A percentile compares a stretch with the other conserved stretches of the same genome.
phyloP scores from a whole-genome alignment of 2,113 vertebrate species.

The Tenrec ecaudatus region DNA sequence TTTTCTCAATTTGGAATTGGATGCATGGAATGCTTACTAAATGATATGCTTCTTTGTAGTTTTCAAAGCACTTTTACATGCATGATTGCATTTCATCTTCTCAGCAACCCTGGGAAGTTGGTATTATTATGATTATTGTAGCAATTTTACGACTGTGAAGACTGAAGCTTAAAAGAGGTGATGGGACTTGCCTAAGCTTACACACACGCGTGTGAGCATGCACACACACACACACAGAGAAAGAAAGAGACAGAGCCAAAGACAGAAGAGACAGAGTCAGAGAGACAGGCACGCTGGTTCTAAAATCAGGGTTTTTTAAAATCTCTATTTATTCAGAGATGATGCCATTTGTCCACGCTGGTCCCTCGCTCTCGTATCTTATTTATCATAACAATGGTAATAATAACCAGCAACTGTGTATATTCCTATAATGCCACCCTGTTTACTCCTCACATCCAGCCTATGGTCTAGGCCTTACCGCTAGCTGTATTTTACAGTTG shows the following conservation, averaged over 20 bases:
- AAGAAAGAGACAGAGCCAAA: too few species aligned
- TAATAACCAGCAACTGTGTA: not conserved
- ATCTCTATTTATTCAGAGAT: not conserved
- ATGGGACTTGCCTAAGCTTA: not conserved
- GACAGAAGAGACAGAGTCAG: too few species aligned
- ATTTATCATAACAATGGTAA: not conserved
- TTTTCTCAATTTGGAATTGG: not conserved
- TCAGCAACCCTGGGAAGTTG: not conserved
- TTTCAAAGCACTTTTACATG: not conserved
- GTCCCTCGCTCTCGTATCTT: not conserved
- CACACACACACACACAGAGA: too few species aligned
- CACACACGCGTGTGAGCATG: too few species aligned
- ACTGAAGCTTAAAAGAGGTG: not conserved
- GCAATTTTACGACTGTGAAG: not conserved
- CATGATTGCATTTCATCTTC: not conserved
- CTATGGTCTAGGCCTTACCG: not conserved
- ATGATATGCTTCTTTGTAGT: not conserved
- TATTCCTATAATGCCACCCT: not conserved
- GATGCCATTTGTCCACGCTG: not conserved
- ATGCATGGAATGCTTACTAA: not conserved
- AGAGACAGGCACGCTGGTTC: not conserved
- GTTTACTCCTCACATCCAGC: not conserved
- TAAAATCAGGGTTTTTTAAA: slow-evolving; percentile 17
- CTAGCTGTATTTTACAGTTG: not conserved
- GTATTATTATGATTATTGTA: not conserved